These are phyloP conservation scores for Collichthys lucidus DNA, from an alignment of 2,113 vertebrate species.

Conservation along the genomic window DNA sequence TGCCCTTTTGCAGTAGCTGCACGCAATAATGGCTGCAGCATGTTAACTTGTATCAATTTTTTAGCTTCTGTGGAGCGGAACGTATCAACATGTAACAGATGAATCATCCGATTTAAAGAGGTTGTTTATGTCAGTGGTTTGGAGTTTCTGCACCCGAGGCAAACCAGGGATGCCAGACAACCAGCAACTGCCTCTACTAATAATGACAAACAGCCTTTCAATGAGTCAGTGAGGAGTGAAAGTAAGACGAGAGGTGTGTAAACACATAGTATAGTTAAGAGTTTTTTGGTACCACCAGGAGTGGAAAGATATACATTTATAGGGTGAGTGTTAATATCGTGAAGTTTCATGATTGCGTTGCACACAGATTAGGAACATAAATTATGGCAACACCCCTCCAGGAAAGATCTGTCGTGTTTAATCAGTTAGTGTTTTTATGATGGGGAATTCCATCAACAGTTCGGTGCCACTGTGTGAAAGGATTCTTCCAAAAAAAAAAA, in stretches of 20 bases:
- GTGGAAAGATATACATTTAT: neutral
- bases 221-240: constrained; percentile 69
- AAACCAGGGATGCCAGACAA: constrained; percentile 75
- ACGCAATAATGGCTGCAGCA: constrained; percentile 34
- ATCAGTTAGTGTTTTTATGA: neutral
- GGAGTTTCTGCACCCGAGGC: constrained; percentile 80
- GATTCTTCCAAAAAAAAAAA: neutral
- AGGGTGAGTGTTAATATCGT: neutral
- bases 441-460: constrained; percentile 26
- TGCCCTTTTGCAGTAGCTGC: constrained; percentile 36
- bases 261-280: neutral
- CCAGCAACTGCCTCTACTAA: constrained; percentile 69
- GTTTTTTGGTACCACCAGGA: neutral
- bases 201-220: constrained; percentile 75
- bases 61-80: constrained; percentile 54
- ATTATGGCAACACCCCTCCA: neutral
- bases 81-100: constrained; percentile 71
- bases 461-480: neutral
- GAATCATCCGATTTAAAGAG: constrained; percentile 75
- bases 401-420: constrained; percentile 10
- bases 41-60: constrained; percentile 57
- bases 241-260: constrained; percentile 56
- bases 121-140: constrained; percentile 76
- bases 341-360: constrained; percentile 1
- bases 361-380: constrained; percentile 9